Evolutionary conservation across 2,888 invertebrate genomes (phyloP), one percentile per base, ranked within the genome.

Genomic region (Auanema sp.): DNA sequence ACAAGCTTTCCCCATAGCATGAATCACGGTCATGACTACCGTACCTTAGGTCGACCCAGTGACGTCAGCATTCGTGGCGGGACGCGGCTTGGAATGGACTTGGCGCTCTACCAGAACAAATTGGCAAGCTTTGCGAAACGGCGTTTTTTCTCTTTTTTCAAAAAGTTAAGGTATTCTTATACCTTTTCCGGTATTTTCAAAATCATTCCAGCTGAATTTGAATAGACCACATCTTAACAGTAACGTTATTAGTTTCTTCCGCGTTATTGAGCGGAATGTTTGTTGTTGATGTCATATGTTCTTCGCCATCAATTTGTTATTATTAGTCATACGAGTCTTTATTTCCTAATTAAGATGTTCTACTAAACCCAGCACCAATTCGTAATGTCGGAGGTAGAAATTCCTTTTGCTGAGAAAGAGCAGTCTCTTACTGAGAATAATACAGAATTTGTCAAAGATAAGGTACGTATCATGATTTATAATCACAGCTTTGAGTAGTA

Each of bases 61-160:
- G 33, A 33, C 33, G 33, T 33, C 33, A 33, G 33, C 33, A 33
- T 62, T 62, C 62, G 62, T 21, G 41, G 42, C 62, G 49, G 25
- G 62, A 62, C 47, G 49, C 57, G 43, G 42, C 50, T 49, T 44
- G 54, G n/a, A 58, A 51, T 50, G 62, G 41, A 16, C 47, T 62
- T 62, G 62, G 24, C 62, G 53, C 16, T 50, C 23, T 57, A 51
- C 56, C 62, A 62, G 56, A 49, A 14, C 56, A 33, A 57, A 57
- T 62, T 62, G 62, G 62, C 62, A 62, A 62, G 33, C 62, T 24
- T 33, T 47, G 24, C 21, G 25, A 33, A 33, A 33, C 33, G 33
- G 33, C 33, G 33, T 33, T 33, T 33, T 33, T 33, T 33, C 33
- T 33, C 33, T 33, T 47, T 47, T 47, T 47, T 47, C 47, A 47